These are phyloP conservation scores for Cyanoramphus novaezelandiae DNA, from an alignment of 2,113 vertebrate species.

Conservation along the genomic window DNA sequence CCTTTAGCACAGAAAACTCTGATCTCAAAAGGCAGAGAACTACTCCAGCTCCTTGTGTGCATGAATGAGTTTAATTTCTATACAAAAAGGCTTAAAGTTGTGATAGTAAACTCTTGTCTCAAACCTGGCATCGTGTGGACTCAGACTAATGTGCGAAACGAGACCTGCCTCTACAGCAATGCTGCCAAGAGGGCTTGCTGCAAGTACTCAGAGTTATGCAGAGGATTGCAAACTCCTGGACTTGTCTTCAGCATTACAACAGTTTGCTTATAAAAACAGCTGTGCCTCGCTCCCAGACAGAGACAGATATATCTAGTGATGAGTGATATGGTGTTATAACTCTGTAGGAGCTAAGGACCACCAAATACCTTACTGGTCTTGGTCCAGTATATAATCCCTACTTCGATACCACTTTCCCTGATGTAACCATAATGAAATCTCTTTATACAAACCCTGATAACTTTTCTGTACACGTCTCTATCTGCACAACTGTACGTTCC, in stretches of 20 bases:
- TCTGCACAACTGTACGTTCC: not conserved
- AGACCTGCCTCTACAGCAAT: not conserved
- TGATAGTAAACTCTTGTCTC: not conserved
- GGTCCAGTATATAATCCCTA: not conserved
- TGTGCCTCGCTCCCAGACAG: not conserved
- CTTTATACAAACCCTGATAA: not conserved
- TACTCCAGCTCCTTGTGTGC: not conserved
- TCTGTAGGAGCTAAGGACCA: not conserved
- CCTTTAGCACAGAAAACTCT: not conserved
- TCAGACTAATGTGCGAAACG: accelerated
- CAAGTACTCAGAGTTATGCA: not conserved
- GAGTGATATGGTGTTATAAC: not conserved
- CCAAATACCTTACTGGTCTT: not conserved
- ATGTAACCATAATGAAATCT: not conserved
- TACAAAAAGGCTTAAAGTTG: not conserved
- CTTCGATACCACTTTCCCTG: not conserved
- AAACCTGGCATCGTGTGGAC: not conserved
- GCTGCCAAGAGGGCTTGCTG: not conserved
- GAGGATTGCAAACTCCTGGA: not conserved
- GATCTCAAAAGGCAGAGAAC: not conserved
- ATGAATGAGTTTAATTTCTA: not conserved
- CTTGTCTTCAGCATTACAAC: not conserved
- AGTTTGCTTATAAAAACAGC: not conserved
- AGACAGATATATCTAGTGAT: not conserved
- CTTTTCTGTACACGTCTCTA: not conserved